phyloP scores from a whole-genome alignment of 2,888 invertebrate genomes.

The Noctua comes region DNA sequence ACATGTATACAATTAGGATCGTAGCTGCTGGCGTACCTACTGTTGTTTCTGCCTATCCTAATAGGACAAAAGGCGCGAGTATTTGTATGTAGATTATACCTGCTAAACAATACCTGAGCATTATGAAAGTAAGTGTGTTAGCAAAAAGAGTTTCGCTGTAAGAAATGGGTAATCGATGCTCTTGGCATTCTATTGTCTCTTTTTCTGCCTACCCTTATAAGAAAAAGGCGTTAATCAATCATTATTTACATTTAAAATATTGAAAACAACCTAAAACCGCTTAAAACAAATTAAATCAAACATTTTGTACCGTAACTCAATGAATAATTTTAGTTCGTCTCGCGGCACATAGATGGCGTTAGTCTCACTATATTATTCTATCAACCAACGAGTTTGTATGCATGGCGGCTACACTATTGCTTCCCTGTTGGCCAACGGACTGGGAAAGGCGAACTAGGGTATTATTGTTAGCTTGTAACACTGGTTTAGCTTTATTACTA shows the following conservation, averaged over 20 bases:
- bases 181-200: not conserved
- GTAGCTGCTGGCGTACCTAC: not conserved
- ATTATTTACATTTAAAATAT: no score
- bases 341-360: constrained; percentile 47
- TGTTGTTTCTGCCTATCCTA: not conserved
- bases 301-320: not conserved
- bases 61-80: not conserved
- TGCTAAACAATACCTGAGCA: not conserved
- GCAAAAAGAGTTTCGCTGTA: not conserved
- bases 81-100: not conserved
- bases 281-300: constrained; percentile 4
- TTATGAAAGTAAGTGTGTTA: not conserved
- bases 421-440: constrained; percentile 25
- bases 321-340: constrained; percentile 24
- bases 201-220: not conserved
- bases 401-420: constrained; percentile 35
- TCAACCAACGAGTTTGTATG: constrained; percentile 37
- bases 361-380: constrained; percentile 22
- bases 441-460: constrained; percentile 26
- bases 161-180: not conserved
- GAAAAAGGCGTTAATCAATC: not conserved
- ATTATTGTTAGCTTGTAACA: not conserved
- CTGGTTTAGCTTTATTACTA: not conserved
- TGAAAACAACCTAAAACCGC: not conserved
- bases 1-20: not conserved